Conservation (phyloP, 2,797 vertebrate species). For the Eulemur coronatus region DNA sequence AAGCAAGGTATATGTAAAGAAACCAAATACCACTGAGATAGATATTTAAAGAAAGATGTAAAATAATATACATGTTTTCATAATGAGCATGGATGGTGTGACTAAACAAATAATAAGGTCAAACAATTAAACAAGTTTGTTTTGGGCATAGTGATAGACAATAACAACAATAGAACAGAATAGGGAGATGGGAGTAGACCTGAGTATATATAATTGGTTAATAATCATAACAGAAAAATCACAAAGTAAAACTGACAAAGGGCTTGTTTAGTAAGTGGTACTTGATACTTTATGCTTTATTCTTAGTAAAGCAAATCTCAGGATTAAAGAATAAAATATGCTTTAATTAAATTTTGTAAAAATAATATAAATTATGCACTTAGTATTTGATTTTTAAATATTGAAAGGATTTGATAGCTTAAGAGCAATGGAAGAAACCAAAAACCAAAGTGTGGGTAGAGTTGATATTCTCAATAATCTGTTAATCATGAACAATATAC, state of each 20-base stretch:
- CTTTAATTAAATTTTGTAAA: not conserved
- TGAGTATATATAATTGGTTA: not conserved
- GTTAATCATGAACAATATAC: not conserved
- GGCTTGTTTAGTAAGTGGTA: not conserved
- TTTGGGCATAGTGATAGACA: not conserved
- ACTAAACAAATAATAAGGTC: not conserved
- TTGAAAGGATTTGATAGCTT: not conserved
- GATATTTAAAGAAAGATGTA: not conserved
- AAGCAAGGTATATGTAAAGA: not conserved
- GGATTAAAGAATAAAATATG: not conserved
- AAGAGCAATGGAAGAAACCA: not conserved
- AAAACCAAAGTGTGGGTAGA: not conserved
- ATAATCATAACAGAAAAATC: not conserved
- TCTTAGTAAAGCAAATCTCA: not conserved
- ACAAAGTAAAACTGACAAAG: not conserved
- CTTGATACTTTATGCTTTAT: not conserved
- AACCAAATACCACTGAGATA: not conserved
- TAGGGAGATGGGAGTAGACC: not conserved
- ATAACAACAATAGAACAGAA: not conserved
- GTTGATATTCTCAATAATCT: not conserved
- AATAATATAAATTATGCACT: not conserved
- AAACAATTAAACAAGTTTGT: not conserved
- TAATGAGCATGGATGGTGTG: not conserved
- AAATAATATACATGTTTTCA: not conserved
- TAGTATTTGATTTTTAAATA: not conserved